Evolutionary conservation across 2,888 invertebrate species (phyloP).

Genomic region (Ophion slaviceki): DNA sequence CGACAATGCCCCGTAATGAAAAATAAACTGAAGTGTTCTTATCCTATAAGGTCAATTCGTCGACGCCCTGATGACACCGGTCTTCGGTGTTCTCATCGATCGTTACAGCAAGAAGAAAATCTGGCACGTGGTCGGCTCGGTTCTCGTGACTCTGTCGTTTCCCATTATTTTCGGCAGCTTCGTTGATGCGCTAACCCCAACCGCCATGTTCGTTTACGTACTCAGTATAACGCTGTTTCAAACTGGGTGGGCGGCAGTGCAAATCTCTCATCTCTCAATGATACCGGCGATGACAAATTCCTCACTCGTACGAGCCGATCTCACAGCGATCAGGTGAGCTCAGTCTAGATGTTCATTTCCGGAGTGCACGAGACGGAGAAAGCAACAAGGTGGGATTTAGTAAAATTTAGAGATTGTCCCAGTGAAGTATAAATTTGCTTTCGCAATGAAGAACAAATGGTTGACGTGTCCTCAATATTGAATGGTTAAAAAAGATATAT

Average conservation of each 20-base stretch:
- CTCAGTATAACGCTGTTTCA: conserved; percentile 91
- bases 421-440: no score
- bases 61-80: conserved; percentile 86
- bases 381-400: not conserved
- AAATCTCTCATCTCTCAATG: conserved; percentile 96
- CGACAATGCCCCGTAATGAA: not conserved
- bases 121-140: conserved; percentile 92
- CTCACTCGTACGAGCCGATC: conserved; percentile 89
- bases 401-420: no score
- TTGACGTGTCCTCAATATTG: no score
- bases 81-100: conserved; percentile 93
- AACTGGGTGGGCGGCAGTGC: conserved; percentile 96
- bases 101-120: conserved; percentile 90
- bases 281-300: conserved; percentile 92
- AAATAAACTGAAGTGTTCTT: not conserved
- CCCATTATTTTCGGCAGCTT: conserved; percentile 81
- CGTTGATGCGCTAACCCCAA: conserved; percentile 56
- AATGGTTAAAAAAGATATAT: no score
- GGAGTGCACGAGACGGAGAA: not conserved
- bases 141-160: conserved; percentile 79
- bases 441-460: no score
- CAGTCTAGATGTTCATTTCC: not conserved
- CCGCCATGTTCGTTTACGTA: conserved; percentile 79
- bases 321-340: conserved; percentile 91
- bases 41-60: conserved; percentile 78